Base-by-base conservation (phyloP, 2,113 vertebrate genomes). In the Heloderma charlesbogerti region DNA sequence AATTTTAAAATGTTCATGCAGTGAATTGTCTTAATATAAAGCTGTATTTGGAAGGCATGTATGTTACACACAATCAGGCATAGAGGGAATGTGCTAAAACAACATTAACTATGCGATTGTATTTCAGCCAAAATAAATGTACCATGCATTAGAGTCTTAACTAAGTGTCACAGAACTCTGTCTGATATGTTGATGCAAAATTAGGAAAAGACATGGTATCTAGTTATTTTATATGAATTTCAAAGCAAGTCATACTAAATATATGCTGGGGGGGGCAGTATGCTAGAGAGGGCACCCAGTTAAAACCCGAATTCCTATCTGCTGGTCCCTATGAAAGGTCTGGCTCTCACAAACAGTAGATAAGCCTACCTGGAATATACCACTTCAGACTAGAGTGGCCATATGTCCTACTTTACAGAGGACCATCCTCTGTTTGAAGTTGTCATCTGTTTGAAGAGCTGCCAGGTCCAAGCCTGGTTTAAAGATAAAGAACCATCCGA, bases 81-180 rank as follows among this genome's bases (percentile, higher is more conserved):
- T 6, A 43, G 10, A 10, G 93, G 3, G 45, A 91, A 80, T 0
- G 0, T 71, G 63, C 90, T 94, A 90, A 89, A 20, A 94, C 63
- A 74, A 87, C 91, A 67, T 94, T 66, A 84, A 60, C 91, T 88
- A 79, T 0, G 4, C 0, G 87, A 86, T 67, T 4, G 78, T 90
- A 88, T 88, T 92, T 92, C 63, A 84, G 8, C 87, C 79, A 69
- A 45, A 69, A 90, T 85, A 95, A 96, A 94, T 90, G 75, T 92
- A 93, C 80, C 93, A 89, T 88, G 79, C 81, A 86, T 84, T 87
- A 0, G 16, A 92, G 94, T 79, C 82, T 91, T 92, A 96, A 96
- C 94, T 94, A 94, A 96, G 92, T 92, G 90, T 91, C 95, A 85
- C 96, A 95, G 94, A 92, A 90, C 94, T 20, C 9, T 16, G 27